phyloP scores from a whole-genome alignment of 2,888 invertebrate species.

The Mythimna albipuncta region DNA sequence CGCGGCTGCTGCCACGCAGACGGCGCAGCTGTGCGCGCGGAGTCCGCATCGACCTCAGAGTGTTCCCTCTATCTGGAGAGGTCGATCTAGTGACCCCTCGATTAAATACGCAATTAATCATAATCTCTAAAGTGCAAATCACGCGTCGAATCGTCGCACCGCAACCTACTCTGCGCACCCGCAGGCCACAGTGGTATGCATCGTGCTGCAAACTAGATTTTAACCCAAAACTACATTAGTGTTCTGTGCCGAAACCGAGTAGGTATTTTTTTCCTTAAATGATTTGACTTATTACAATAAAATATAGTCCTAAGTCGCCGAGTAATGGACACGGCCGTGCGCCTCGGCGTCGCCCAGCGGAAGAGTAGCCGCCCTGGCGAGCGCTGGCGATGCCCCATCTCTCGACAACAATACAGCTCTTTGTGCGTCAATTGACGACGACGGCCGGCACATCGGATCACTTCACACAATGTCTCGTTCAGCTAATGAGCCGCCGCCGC shows the following conservation, averaged over 20 bases:
- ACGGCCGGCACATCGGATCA: constrained; percentile 51
- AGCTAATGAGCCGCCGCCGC: constrained; percentile 19
- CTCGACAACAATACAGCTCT: constrained; percentile 60
- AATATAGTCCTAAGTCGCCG: not conserved
- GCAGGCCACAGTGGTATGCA: constrained; percentile 28
- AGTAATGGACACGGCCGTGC: not conserved
- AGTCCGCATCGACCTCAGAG: constrained; percentile 72
- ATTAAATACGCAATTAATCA: constrained; percentile 66
- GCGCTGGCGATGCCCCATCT: constrained; percentile 32
- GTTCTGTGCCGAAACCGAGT: constrained; percentile 4
- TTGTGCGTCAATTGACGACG: constrained; percentile 72
- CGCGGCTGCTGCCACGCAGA: not conserved
- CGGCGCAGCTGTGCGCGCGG: constrained; percentile 18
- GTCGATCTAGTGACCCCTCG: constrained; percentile 69
- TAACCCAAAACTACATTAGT: too few relatives aligned
- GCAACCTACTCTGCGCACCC: constrained; percentile 37
- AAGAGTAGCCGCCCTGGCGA: constrained; percentile 8
- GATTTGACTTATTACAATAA: not conserved
- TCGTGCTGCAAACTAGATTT: constrained; percentile 33
- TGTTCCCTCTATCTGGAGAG: constrained; percentile 66
- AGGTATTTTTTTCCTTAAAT: constrained; percentile 1
- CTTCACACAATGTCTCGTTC: constrained; percentile 54
- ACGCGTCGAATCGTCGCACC: constrained; percentile 58
- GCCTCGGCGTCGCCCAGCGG: constrained; percentile 17
- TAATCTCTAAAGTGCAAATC: constrained; percentile 67